Conservation (phyloP, 2,113 vertebrate genomes). For the Blennius ocellaris region DNA sequence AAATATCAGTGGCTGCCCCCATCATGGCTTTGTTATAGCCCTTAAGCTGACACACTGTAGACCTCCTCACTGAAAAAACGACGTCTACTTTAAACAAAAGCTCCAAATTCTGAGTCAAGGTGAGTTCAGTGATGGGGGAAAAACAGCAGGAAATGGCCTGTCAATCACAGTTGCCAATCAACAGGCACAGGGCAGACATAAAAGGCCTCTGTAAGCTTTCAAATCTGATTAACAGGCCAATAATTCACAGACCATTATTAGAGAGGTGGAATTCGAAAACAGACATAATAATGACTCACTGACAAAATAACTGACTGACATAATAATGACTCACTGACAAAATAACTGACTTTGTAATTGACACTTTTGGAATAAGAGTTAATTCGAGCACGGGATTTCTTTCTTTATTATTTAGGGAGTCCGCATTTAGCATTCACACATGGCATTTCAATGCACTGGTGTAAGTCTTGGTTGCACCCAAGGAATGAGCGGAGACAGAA, state of each 20-base stretch:
- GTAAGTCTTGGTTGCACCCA: not conserved
- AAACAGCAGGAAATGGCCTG: not conserved
- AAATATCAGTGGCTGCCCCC: too few species aligned
- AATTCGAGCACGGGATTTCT: too few species aligned
- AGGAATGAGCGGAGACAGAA: not conserved
- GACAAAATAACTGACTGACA: not conserved
- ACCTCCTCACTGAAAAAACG: not conserved
- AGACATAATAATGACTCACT: not conserved
- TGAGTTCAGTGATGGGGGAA: not conserved
- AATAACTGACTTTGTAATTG: not conserved
- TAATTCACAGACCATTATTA: not conserved
- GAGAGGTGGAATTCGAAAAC: not conserved
- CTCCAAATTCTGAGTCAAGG: not conserved
- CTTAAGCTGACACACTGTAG: not conserved
- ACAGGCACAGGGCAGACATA: not conserved
- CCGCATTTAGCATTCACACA: too few species aligned
- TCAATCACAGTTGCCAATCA: not conserved
- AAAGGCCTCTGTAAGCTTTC: not conserved
- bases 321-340: not conserved
- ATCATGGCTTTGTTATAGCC: too few species aligned
- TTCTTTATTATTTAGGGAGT: too few species aligned
- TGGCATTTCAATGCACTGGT: not conserved
- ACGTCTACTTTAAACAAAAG: not conserved
- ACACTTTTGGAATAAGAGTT: not conserved
- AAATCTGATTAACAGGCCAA: not conserved